Base-by-base conservation (phyloP, 2,888 invertebrate genomes). In the Campopleginae sp. region DNA sequence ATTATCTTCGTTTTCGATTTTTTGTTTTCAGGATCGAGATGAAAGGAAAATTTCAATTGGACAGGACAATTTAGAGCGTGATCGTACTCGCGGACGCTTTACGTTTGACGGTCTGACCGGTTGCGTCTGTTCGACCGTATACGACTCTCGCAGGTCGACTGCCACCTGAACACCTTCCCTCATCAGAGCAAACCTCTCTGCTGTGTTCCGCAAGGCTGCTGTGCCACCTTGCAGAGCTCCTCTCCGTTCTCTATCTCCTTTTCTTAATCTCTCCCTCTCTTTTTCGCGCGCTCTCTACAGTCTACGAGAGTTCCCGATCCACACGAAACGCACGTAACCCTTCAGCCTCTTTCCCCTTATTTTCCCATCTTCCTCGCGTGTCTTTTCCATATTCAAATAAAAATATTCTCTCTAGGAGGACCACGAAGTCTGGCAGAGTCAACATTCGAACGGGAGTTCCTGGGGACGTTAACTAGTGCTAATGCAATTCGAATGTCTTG, bases 91-190 rank as follows among this genome's bases (percentile, higher is more conserved):
- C 68, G 68, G 66, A 54, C 65, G 74, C 66, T 77, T 71, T 65
- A 80, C 80, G 72, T n/a, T 31, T 51, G 31, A 63, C 38, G 46
- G 51, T 78, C 84, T 81, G 84, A 81, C 84, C 87, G 77, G 85
- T 87, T 86, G 86, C 86, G 87, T 81, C 82, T 84, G 87, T 81
- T 85, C 80, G 85, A 86, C 88, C 91, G 91, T 90, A 87, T 89
- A 87, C 90, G 89, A 89, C 90, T 90, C 91, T 80, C 87, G 88
- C 90, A 88, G 90, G 91, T 90, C 90, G 89, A 91, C 91, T 91
- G 91, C 90, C 91, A 91, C 90, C 89, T 89, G 91, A 91, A 89
- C 89, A 87, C 87, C 89, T 88, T 88, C 85, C 89, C 89, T 88
- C 89, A 87, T 90, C 89, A 88, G 91, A 88, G 88, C 88, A 92